Evolutionary conservation across 2,797 vertebrate genomes (phyloP).

Genomic region (Xiphorhynchus erythropygius): DNA sequence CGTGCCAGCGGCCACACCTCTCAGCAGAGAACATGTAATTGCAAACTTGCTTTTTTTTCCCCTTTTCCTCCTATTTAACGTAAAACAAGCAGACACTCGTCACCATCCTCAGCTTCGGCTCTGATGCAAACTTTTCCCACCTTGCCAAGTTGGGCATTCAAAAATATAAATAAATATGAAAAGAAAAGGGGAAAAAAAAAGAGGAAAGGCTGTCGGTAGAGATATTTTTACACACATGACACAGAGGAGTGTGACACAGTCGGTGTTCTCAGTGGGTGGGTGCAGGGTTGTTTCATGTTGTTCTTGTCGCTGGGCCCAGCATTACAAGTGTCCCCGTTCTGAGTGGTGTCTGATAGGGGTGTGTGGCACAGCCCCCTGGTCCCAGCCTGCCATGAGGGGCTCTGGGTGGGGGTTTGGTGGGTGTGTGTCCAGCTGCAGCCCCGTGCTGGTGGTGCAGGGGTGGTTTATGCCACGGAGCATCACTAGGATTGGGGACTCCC

Average conservation of each 20-base stretch:
- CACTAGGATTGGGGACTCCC: rapidly evolving
- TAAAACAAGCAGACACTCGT: neutral
- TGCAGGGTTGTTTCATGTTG: conserved; percentile 68
- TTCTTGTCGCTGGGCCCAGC: conserved; percentile 77
- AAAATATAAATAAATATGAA: conserved; percentile 26
- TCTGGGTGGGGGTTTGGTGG: neutral
- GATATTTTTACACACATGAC: conserved; percentile 79
- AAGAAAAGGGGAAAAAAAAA: neutral
- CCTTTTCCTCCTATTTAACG: neutral
- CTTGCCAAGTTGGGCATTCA: conserved; percentile 47
- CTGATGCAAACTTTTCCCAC: conserved; percentile 72
- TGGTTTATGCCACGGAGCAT: neutral
- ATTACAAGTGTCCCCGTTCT: conserved; percentile 57
- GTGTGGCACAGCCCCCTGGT: conserved; percentile 1
- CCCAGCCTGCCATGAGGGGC: neutral
- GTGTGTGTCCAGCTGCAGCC: neutral
- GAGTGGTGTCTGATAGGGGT: neutral
- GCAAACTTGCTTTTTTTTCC: neutral
- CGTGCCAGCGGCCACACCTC: conserved; percentile 68
- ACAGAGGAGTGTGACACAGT: conserved; percentile 77
- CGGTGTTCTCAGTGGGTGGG: conserved; percentile 78
- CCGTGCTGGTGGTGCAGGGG: rapidly evolving
- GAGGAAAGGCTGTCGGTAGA: neutral
- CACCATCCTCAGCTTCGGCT: neutral
- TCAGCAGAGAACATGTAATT: conserved; percentile 57